These are phyloP conservation scores for Harpagoxenus sublaevis DNA, from an alignment of 2,888 invertebrate species.

Conservation along the genomic window DNA sequence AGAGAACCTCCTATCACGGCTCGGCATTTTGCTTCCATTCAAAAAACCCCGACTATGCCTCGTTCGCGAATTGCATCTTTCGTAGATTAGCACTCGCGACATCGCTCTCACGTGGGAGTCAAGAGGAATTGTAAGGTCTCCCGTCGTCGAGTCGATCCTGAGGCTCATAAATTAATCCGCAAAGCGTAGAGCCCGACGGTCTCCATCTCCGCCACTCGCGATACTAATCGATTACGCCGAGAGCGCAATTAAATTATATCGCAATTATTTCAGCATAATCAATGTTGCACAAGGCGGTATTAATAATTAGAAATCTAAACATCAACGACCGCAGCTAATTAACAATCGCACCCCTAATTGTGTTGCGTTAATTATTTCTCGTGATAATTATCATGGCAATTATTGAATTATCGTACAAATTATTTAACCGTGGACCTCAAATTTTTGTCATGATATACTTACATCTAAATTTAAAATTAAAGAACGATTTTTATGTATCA, in stretches of 20 bases:
- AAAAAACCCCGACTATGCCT: background rate
- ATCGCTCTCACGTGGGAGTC: slow-evolving; percentile 41
- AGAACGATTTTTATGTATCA: too few relatives aligned
- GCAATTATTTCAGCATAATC: slow-evolving; percentile 35
- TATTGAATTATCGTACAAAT: slow-evolving; percentile 18
- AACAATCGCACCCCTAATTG: slow-evolving; percentile 20
- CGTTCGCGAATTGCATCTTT: slow-evolving; percentile 34
- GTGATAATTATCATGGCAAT: slow-evolving; percentile 27
- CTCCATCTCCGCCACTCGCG: slow-evolving; percentile 1
- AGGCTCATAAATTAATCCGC: slow-evolving; percentile 45
- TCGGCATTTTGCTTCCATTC: background rate
- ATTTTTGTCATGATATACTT: background rate
- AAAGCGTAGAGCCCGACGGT: slow-evolving; percentile 1
- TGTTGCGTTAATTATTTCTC: slow-evolving; percentile 28
- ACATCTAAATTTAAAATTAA: background rate
- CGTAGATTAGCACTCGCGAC: slow-evolving; percentile 36
- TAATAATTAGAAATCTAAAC: slow-evolving; percentile 46
- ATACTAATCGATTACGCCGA: slow-evolving; percentile 33
- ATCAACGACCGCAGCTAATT: slow-evolving; percentile 23
- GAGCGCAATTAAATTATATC: slow-evolving; percentile 35
- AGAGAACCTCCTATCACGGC: background rate
- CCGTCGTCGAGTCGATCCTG: slow-evolving; percentile 25
- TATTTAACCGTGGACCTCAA: slow-evolving; percentile 10
- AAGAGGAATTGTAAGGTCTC: background rate
- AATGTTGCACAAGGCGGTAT: slow-evolving; percentile 24